Evolutionary conservation across 2,888 invertebrate species (phyloP).

Genomic region (Polia nebulosa): DNA sequence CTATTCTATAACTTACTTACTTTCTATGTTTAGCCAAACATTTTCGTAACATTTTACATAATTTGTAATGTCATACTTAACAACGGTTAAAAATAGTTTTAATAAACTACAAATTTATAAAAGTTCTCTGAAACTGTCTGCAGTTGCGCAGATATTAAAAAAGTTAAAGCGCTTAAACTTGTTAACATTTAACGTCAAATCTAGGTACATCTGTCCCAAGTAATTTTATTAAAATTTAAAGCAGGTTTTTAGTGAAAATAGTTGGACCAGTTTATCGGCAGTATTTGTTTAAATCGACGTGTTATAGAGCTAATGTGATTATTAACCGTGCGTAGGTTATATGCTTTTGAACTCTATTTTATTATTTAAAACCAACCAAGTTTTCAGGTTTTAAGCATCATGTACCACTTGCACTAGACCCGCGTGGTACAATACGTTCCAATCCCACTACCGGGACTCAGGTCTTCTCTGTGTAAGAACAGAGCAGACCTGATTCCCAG

Average conservation of each 20-base stretch:
- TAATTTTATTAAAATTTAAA: constrained; percentile 15
- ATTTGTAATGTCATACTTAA: too few relatives aligned
- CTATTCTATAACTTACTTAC: too few relatives aligned
- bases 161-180: constrained; percentile 40
- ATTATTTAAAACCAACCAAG: not conserved
- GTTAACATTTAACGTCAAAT: constrained; percentile 18
- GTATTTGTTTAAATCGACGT: not conserved
- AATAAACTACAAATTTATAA: not conserved
- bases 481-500: too few relatives aligned
- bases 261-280: not conserved
- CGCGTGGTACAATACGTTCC: too few relatives aligned
- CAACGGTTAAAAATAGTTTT: not conserved
- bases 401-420: too few relatives aligned
- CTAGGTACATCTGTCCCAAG: constrained; percentile 12
- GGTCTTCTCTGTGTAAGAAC: too few relatives aligned
- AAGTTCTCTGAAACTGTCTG: constrained; percentile 16
- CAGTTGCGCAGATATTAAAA: constrained; percentile 44
- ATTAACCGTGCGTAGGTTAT: not conserved
- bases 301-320: not conserved
- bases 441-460: too few relatives aligned
- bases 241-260: not conserved
- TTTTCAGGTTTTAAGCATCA: too few relatives aligned
- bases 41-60: too few relatives aligned
- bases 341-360: not conserved
- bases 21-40: too few relatives aligned